Evolutionary conservation across 2,797 vertebrate species (phyloP).

Genomic region (Cuculus canorus): DNA sequence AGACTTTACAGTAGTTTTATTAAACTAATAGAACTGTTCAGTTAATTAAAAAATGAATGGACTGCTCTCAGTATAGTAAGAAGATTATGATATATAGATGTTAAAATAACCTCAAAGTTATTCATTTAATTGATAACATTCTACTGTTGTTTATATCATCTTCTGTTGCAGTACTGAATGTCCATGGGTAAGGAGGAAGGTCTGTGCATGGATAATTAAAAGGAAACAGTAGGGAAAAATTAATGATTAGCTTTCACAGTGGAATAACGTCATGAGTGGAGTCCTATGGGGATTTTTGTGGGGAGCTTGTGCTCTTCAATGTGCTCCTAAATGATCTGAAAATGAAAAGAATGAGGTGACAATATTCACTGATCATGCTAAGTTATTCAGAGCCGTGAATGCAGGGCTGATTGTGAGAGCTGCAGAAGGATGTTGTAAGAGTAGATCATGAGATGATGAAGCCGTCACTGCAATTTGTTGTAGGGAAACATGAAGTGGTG

Average conservation of each 20-base stretch:
- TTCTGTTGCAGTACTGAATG: background rate
- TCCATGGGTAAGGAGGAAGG: background rate
- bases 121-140: background rate
- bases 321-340: background rate
- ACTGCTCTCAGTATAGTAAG: background rate
- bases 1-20: background rate
- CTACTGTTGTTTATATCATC: background rate
- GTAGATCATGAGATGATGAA: background rate
- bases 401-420: background rate
- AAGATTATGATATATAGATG: background rate
- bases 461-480: background rate
- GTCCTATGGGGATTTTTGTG: background rate
- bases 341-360: background rate
- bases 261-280: background rate
- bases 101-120: background rate
- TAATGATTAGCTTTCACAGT: background rate
- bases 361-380: background rate
- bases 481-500: background rate
- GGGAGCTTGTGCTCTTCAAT: background rate
- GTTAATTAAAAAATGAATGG: background rate
- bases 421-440: background rate
- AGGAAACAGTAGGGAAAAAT: background rate
- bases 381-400: background rate
- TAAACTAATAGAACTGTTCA: background rate
- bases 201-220: background rate